Conservation (phyloP, 1,140 invertebrate species). For the Ladona fulva region DNA sequence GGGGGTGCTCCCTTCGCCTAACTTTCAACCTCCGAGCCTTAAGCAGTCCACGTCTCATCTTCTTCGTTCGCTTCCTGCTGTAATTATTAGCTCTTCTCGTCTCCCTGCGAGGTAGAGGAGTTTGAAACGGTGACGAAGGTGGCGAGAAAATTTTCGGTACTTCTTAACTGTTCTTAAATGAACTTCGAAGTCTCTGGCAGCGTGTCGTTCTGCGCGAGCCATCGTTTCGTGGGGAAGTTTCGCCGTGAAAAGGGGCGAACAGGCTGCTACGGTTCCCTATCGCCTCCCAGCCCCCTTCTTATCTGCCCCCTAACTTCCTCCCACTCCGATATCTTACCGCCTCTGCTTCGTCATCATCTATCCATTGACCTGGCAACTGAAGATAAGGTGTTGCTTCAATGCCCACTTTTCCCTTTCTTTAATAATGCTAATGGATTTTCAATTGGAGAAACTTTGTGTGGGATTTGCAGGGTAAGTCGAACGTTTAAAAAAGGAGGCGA, state of each 20-base stretch:
- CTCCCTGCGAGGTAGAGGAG: background rate
- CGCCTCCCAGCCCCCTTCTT: too few species aligned
- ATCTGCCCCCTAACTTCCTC: too few species aligned
- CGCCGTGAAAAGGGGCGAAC: too few species aligned
- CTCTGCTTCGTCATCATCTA: conserved; percentile 8
- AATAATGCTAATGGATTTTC: conserved; percentile 1
- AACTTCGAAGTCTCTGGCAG: background rate
- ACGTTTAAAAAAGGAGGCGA: too few species aligned
- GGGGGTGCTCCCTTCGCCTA: too few species aligned
- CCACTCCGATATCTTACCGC: too few species aligned
- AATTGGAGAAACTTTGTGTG: background rate
- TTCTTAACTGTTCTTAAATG: conserved; percentile 7
- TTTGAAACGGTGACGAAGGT: background rate
- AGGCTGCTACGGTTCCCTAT: too few species aligned
- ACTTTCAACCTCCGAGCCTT: too few species aligned
- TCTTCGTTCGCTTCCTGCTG: too few species aligned
- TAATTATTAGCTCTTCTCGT: too few species aligned
- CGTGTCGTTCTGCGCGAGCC: background rate
- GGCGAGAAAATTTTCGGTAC: background rate
- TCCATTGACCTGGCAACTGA: background rate
- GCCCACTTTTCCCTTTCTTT: background rate
- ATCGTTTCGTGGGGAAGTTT: background rate
- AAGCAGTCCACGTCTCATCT: too few species aligned
- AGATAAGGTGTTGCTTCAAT: background rate
- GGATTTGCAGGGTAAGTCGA: too few species aligned